Evolutionary conservation across 2,797 vertebrate genomes (phyloP), one percentile per base, ranked within the genome.

Genomic region (Geotria australis): DNA sequence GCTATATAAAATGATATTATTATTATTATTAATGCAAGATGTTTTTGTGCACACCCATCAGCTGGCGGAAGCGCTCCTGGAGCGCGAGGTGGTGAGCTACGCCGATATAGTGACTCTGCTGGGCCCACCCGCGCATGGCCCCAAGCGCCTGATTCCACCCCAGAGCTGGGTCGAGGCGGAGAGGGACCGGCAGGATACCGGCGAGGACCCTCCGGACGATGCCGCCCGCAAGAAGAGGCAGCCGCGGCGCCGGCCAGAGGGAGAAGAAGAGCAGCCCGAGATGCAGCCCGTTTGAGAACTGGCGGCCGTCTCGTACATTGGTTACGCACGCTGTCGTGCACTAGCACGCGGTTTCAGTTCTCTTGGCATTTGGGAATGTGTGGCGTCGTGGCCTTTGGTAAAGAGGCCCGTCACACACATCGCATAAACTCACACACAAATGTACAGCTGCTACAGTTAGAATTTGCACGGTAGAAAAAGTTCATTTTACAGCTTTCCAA

Each of bases 41-140:
- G 38, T 38, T 38, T 24, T 38, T 38, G 24, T 24, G 5, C 38
- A 5, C 24, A 2, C 15, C 12, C 12, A 59, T 48, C 59, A 98
- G 91, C 68, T 98, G 73, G 83, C 89, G 10, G 74, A 65, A 1
- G 72, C 80, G 1, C 77, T 98, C 58, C 66, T 96, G 63, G 85
- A 95, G 65, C 79, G 76, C 10, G 91, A 98, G 66, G 88, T 95
- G 64, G 79, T 98, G 58, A 93, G 85, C 71, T 96, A 93, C 0
- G 77, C 83, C 1, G 88, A 98, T 67, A 94, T 98, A 0, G 85
- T 91, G 64, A 78, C 74, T 3, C 69, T 98, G 65, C 75, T 96
- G 3, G 91, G 91, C 11, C 76, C 81, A 0, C 77, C 80, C 0
- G 84, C 81, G 1, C 69, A 83, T 0, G 88, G 91, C 5, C 82